Evolutionary conservation across 2,113 vertebrate genomes (phyloP).

Genomic region (Forbesichthys papilliferus): DNA sequence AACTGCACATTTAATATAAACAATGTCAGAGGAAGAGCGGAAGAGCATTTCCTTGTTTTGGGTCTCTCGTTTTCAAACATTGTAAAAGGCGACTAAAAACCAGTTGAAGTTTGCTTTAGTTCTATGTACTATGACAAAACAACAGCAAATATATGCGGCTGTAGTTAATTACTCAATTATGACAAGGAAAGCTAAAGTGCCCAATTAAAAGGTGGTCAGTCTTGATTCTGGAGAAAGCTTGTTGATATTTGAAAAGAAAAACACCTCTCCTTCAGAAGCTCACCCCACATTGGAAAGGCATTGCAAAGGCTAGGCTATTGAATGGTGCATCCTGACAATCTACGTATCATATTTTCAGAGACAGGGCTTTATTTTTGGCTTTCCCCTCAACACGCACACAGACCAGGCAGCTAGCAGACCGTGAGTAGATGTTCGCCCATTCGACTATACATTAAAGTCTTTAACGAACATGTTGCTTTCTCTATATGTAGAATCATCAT

Average conservation of each 20-base stretch:
- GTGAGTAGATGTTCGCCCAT: too few species aligned
- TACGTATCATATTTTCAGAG: too few species aligned
- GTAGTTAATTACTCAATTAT: conserved; percentile 10
- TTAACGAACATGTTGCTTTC: conserved; percentile 1
- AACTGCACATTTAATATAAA: background rate
- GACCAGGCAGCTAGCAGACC: too few species aligned
- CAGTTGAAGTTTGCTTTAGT: conserved; percentile 15
- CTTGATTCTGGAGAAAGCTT: too few species aligned
- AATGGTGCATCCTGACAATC: too few species aligned
- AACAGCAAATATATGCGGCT: conserved; percentile 8
- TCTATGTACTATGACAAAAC: background rate
- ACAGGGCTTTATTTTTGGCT: too few species aligned
- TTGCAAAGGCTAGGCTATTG: too few species aligned
- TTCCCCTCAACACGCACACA: too few species aligned
- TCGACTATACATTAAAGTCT: background rate
- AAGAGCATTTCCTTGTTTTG: background rate
- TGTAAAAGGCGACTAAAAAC: conserved; percentile 7
- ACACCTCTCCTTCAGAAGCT: too few species aligned
- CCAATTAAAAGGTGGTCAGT: background rate
- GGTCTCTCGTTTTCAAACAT: conserved; percentile 19
- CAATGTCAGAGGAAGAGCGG: background rate
- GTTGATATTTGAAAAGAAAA: too few species aligned
- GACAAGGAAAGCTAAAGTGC: conserved; percentile 26
- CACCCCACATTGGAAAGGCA: too few species aligned
- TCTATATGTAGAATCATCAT: conserved; percentile 32